Evolutionary conservation across 2,888 invertebrate species (phyloP), one percentile per base, ranked within the genome.

Genomic region (Pollenia labialis): DNA sequence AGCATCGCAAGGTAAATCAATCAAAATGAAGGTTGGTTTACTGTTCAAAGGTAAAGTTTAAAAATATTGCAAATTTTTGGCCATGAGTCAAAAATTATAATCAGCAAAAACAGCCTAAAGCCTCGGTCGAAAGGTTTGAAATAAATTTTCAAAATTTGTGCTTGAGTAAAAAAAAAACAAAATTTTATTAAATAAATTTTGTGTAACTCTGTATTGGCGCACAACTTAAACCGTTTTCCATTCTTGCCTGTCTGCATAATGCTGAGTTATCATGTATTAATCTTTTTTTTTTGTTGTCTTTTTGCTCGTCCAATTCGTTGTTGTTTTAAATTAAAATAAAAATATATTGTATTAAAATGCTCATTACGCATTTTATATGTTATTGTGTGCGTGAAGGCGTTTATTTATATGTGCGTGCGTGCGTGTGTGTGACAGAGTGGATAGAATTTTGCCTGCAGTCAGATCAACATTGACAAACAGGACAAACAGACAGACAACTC

Each of bases 401-500:
- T 46, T 6, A 2, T 2, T 60, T 40, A 32, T 32, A 14, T 16
- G 18, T n/a, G 60, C 1, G 11, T 40, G 40, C 9, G 14, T 6
- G 44, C 44, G 44, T 2, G 58, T 44, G 12, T 44, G 23, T 72
- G 54, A 32, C 7, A 23, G 48, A n/a, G 16, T 14, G 16, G 9
- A 16, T 48, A 50, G n/a, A 54, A 76, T 71, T 32, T 32, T 60
- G 84, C 84, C 87, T 81, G 81, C 77, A 87, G 87, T 77, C 77
- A 77, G 84, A 77, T 81, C 87, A 74, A 62, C 68, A 87, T 81
- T 87, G 83, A 84, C 83, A 87, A 87, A 84, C 71, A 81, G 16
- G 50, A 68, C 72, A 64, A 69, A 60, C 64, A 32, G 56, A 44
- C 60, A 40, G 7, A 48, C 48, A 71, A 54, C 48, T 50, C 54